These are phyloP conservation scores for Tenebrosternarchus preto DNA, from an alignment of 2,113 vertebrate species.

Conservation along the genomic window DNA sequence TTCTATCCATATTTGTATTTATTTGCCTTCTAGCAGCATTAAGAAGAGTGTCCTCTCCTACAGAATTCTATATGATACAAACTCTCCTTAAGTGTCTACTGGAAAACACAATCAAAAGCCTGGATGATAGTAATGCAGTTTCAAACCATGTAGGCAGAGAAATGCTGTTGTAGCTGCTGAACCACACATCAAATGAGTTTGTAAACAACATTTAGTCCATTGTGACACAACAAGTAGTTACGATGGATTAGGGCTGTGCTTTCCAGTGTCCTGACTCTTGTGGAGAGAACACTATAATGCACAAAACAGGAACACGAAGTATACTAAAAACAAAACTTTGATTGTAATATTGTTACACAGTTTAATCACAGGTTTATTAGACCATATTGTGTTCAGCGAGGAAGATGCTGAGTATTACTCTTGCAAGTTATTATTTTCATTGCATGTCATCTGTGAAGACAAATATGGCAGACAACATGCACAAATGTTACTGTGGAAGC, in stretches of 20 bases:
- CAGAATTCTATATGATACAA: neutral
- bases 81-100: neutral
- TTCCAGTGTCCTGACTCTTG: neutral
- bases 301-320: neutral
- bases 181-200: neutral
- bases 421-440: too few relatives aligned
- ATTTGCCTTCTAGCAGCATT: neutral
- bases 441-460: neutral
- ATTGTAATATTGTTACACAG: neutral
- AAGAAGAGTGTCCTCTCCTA: neutral
- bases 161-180: neutral
- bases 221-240: neutral
- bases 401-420: neutral
- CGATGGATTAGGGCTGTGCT: neutral
- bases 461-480: neutral
- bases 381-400: neutral
- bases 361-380: neutral
- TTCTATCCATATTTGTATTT: constrained; percentile 6
- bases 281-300: constrained; percentile 6
- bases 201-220: neutral
- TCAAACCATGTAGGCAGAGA: neutral
- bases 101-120: constrained; percentile 7
- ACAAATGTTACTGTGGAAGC: constrained; percentile 38
- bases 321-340: neutral
- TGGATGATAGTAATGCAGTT: neutral